Conservation (phyloP, 2,113 vertebrate genomes). For the Loxodonta africana region DNA sequence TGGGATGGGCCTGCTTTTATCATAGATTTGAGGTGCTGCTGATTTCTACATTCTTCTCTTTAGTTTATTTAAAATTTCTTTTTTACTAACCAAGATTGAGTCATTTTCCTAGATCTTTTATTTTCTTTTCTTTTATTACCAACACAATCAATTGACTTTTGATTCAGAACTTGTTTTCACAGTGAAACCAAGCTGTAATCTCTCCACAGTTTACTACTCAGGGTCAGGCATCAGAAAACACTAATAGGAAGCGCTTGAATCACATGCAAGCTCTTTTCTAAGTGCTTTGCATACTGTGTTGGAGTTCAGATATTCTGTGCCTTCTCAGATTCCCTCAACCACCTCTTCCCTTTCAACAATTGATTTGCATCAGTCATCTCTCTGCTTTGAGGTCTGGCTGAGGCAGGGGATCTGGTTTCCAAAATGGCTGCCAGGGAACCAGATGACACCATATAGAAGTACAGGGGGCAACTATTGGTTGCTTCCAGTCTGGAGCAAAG, state of each 20-base stretch:
- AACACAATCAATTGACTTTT: background rate
- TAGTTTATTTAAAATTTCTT: conserved; percentile 8
- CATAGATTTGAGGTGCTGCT: background rate
- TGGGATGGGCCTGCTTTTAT: background rate
- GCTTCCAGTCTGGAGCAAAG: no score
- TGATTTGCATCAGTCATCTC: background rate
- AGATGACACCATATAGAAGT: background rate
- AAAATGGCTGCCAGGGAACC: background rate
- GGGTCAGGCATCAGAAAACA: background rate
- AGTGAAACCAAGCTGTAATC: background rate
- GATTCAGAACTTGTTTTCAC: background rate
- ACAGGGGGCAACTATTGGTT: background rate
- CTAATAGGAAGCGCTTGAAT: background rate
- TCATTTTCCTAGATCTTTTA: conserved; percentile 39
- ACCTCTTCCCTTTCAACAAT: background rate
- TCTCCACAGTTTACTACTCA: background rate
- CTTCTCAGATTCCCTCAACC: background rate
- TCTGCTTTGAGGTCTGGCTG: background rate
- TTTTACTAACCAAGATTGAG: background rate
- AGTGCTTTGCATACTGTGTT: background rate
- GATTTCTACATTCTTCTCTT: conserved; percentile 8
- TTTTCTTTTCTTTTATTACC: conserved; percentile 24
- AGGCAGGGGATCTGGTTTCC: background rate
- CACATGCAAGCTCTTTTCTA: background rate
- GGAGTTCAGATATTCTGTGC: no score